Conservation (phyloP, 2,797 vertebrate species). For the Macrochelys suwanniensis region DNA sequence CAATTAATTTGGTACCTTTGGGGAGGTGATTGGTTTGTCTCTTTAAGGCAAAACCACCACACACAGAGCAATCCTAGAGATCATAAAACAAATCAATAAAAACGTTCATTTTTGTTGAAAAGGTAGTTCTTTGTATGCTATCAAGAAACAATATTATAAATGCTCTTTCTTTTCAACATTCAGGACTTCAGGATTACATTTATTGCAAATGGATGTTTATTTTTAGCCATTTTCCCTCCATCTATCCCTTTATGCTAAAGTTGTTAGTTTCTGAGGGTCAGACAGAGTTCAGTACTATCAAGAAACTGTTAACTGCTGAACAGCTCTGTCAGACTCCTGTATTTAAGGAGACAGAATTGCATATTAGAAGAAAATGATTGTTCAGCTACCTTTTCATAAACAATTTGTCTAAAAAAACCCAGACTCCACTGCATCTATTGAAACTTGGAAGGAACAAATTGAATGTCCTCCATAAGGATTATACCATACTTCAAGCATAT, state of each 20-base stretch:
- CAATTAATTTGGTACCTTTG: background rate
- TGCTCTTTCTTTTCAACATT: slow-evolving; percentile 1
- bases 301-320: slow-evolving; percentile 39
- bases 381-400: slow-evolving; percentile 73
- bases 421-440: slow-evolving; percentile 63
- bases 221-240: slow-evolving; percentile 10
- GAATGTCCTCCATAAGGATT: slow-evolving; percentile 58
- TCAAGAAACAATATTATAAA: slow-evolving; percentile 53
- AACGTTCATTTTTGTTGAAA: background rate
- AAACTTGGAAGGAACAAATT: slow-evolving; percentile 63
- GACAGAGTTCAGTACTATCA: slow-evolving; percentile 61
- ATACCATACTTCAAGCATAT: slow-evolving; percentile 60
- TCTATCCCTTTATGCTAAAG: background rate
- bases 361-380: slow-evolving; percentile 65
- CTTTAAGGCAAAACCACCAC: background rate
- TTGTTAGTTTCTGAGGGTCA: slow-evolving; percentile 49
- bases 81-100: slow-evolving; percentile 46
- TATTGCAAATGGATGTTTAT: slow-evolving; percentile 28
- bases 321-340: slow-evolving; percentile 62
- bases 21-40: background rate
- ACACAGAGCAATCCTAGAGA: background rate
- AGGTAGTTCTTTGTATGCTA: slow-evolving; percentile 17
- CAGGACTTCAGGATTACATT: background rate
- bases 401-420: slow-evolving; percentile 67
- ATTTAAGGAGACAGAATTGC: slow-evolving; percentile 66